Evolutionary conservation across 2,113 vertebrate genomes (phyloP).

Genomic region (Periophthalmus modestus): DNA sequence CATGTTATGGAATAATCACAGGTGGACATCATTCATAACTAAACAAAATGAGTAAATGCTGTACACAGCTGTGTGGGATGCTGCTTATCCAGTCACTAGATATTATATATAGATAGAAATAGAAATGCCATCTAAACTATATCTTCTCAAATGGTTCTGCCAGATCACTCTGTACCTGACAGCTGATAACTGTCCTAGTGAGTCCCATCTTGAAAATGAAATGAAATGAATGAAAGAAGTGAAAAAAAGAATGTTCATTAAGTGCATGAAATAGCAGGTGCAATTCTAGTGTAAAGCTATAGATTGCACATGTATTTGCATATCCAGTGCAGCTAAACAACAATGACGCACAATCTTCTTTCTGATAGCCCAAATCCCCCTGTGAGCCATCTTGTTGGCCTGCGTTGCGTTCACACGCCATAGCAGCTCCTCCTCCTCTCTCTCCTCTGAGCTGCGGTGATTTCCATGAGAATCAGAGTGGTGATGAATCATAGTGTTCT

Average conservation of each 20-base stretch:
- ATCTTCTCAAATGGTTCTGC: too few relatives aligned
- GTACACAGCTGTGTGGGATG: too few relatives aligned
- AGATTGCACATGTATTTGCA: conserved; percentile 43
- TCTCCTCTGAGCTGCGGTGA: conserved; percentile 56
- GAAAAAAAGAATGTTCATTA: too few relatives aligned
- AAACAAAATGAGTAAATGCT: too few relatives aligned
- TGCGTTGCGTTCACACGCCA: conserved; percentile 69
- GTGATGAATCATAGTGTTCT: conserved; percentile 75
- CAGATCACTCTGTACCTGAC: too few relatives aligned
- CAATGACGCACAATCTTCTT: conserved; percentile 47
- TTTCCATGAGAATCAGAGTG: conserved; percentile 78
- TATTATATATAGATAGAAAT: too few relatives aligned
- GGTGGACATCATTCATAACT: neutral
- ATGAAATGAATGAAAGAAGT: too few relatives aligned
- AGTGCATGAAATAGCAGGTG: too few relatives aligned
- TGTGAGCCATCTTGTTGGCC: conserved; percentile 64
- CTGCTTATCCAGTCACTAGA: too few relatives aligned
- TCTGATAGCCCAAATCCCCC: conserved; percentile 67
- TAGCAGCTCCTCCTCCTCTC: conserved; percentile 58
- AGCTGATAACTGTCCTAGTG: too few relatives aligned
- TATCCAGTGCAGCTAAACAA: conserved; percentile 30
- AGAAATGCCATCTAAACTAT: too few relatives aligned
- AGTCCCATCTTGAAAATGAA: too few relatives aligned
- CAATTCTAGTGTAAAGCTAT: conserved; percentile 22
- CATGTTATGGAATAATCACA: neutral